Base-by-base conservation (phyloP, 1,140 invertebrate species). In the Calosoma granatense region DNA sequence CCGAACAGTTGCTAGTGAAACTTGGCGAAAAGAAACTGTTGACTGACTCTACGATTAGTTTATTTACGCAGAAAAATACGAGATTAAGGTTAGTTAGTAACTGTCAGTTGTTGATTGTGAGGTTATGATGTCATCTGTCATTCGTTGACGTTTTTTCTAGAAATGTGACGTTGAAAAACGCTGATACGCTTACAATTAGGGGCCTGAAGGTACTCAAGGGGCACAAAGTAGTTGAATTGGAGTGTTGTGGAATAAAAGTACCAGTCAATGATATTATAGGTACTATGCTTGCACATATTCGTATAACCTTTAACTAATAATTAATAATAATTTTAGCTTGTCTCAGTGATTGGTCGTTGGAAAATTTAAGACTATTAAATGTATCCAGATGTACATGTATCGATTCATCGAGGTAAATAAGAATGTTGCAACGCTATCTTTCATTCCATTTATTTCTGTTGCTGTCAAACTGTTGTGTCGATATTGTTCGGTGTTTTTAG, bases 281-380 rank as follows among this genome's bases (percentile, higher is more conserved):
- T 54, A 20, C 14, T n/a, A n/a, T n/a, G n/a, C n/a, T n/a, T n/a
- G n/a, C n/a, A n/a, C n/a, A n/a, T n/a, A n/a, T n/a, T n/a, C n/a
- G n/a, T n/a, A n/a, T n/a, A n/a, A n/a, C n/a, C n/a, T n/a, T n/a
- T 20, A 22, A 51, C 11, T 30, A 6, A 30, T 30, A 30, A 30
- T 30, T 30, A 30, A 30, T 6, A 6, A 36, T 9, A 47, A 39
- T 68, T 68, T 54, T 58, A 65, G 79, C 78, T 56, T 87, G 84
- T 71, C 75, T 88, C 47, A 80, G 82, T 54, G 83, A 87, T 61
- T 88, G 85, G 85, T 86, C 83, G 41, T 64, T 85, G 53, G 74
- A 80, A 51, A 86, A 88, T 72, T 71, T 90, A 53, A 72, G 78
- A 51, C 76, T 76, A 14, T 70, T 88, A 22, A 86, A 83, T 71